These are phyloP conservation scores for Rhabdophis nuchalis DNA, from an alignment of 2,797 vertebrate genomes.

Conservation along the genomic window DNA sequence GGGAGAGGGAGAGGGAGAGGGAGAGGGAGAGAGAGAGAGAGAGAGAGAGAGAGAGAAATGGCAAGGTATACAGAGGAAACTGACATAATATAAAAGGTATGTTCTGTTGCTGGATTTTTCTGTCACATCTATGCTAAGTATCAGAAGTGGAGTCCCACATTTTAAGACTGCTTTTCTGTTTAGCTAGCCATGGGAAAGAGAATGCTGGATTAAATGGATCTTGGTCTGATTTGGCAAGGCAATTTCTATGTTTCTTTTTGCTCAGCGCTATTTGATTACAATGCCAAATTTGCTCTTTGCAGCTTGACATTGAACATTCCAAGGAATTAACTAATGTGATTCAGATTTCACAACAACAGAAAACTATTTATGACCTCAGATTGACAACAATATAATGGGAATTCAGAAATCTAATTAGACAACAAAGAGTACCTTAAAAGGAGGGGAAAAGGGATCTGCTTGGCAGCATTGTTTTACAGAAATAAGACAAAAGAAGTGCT, in stretches of 20 bases:
- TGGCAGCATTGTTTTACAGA: constrained; percentile 61
- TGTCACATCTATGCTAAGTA: not conserved
- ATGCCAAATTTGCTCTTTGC: constrained; percentile 53
- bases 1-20: not conserved
- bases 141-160: not conserved
- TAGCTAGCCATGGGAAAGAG: not conserved
- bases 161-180: not conserved
- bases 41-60: not conserved
- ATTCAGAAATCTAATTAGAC: constrained; percentile 63
- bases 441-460: constrained; percentile 43
- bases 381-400: constrained; percentile 59
- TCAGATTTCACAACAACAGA: constrained; percentile 66
- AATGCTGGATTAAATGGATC: not conserved
- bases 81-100: too few species aligned
- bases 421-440: constrained; percentile 61
- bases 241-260: not conserved
- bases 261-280: constrained; percentile 34
- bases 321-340: constrained; percentile 66
- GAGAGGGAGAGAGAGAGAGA: too few species aligned
- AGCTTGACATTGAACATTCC: constrained; percentile 48
- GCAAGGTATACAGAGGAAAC: not conserved
- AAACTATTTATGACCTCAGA: constrained; percentile 63
- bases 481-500: constrained; percentile 60
- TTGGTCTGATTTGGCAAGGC: not conserved
- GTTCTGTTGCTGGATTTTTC: not conserved